Conservation (phyloP, 2,113 vertebrate species). For the Bambusicola thoracicus region DNA sequence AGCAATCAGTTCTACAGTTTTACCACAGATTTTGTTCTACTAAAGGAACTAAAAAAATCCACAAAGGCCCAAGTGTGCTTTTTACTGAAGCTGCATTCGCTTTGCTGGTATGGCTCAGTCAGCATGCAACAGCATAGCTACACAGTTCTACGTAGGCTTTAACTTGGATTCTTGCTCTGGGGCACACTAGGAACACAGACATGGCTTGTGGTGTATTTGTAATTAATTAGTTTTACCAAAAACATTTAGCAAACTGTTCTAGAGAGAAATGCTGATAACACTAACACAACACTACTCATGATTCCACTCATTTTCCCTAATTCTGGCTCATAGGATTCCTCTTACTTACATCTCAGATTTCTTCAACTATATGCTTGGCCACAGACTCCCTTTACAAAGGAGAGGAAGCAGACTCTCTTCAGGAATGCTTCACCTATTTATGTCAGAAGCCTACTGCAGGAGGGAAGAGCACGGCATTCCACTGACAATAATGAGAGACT, state of each 20-base stretch:
- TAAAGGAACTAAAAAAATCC: neutral
- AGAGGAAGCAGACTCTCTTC: neutral
- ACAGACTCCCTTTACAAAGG: neutral
- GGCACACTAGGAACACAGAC: neutral
- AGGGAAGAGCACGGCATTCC: neutral
- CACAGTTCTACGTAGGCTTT: neutral
- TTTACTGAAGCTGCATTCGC: neutral
- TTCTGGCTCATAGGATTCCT: neutral
- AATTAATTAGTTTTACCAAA: neutral
- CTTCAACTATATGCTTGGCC: neutral
- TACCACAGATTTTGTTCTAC: neutral
- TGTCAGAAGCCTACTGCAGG: neutral
- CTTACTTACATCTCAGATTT: neutral
- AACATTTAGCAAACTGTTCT: neutral
- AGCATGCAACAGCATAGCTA: neutral
- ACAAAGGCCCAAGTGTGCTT: neutral
- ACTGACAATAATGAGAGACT: neutral
- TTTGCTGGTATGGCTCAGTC: neutral
- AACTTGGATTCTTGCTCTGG: neutral
- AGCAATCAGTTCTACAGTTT: neutral
- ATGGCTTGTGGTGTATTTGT: fast-evolving
- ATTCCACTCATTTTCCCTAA: neutral
- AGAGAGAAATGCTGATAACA: too few species aligned
- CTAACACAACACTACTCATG: neutral
- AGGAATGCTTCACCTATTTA: neutral